Evolutionary conservation across 1,140 invertebrate species (phyloP), one percentile per base, ranked within the genome.

Genomic region (Aphaenogaster floridana): DNA sequence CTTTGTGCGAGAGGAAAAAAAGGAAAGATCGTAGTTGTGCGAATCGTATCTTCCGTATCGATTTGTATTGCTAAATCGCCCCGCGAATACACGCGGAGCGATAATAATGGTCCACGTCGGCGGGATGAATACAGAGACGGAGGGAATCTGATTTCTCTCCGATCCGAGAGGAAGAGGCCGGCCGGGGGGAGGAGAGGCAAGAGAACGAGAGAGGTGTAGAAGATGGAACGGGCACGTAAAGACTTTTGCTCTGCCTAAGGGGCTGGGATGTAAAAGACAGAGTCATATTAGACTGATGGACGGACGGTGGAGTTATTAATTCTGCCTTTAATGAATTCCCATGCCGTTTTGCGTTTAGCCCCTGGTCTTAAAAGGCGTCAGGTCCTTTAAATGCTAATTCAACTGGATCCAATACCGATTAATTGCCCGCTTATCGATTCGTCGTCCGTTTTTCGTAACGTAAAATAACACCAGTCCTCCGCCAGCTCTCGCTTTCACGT

Each of bases 361-460:
- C 50, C 61, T 50, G 69, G 21, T 50, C 63, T n/a, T 85, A 86
- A 86, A 89, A 86, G 84, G 69, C 61, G 80, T 59, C 86, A 79
- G 84, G 71, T 81, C 72, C 77, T 91, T 89, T 89, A 89, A 90
- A 91, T 91, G 89, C 81, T 91, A 91, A 77, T 90, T 87, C 61
- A 54, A 39, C 71, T 88, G 59, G 48, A 80, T 87, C 77, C 61
- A 77, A 64, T 89, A 69, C 48, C 78, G 79, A 89, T 89, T 89
- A 89, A 88, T 89, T 72, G 54, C 28, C 42, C 42, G 86, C 42
- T 88, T 50, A 61, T 45, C 21, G 76, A 74, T 79, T 39, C 13
- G 34, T 52, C 54, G 48, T 52, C 28, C 64, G 54, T 86, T 88
- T 87, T 66, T 57, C 36, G 34, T 45, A 42, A 13, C 59, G 34